phyloP scores from a whole-genome alignment of 2,797 vertebrate species.

The Halcyon chelicuti region DNA sequence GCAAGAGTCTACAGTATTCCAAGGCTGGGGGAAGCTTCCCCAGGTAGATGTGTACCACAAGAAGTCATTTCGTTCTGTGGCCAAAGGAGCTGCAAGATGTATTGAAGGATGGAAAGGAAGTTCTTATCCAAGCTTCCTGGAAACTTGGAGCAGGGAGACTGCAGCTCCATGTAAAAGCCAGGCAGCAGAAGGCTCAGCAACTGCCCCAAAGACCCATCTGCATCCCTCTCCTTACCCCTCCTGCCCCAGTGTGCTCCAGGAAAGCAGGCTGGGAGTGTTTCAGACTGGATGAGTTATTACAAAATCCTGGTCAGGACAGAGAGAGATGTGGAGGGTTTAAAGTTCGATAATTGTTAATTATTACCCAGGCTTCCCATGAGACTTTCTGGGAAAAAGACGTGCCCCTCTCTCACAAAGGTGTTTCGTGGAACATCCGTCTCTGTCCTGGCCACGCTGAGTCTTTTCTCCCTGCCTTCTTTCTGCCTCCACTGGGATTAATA shows the following conservation, averaged over 20 bases:
- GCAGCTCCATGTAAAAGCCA: not conserved
- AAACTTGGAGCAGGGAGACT: not conserved
- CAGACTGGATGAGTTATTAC: not conserved
- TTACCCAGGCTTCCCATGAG: conserved; percentile 17
- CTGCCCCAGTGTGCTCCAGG: not conserved
- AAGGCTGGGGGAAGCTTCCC: not conserved
- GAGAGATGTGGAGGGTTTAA: not conserved
- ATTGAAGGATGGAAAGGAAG: not conserved
- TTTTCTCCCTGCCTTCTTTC: conserved; percentile 18
- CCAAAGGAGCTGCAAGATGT: not conserved
- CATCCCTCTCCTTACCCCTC: not conserved
- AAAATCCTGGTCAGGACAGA: not conserved
- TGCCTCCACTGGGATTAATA: conserved; percentile 70
- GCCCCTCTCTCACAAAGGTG: conserved; percentile 11
- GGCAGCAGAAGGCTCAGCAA: not conserved
- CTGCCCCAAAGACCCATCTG: not conserved
- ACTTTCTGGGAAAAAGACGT: not conserved
- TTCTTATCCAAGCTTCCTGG: not conserved
- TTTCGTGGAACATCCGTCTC: conserved; percentile 19
- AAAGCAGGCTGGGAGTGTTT: not conserved
- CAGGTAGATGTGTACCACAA: not conserved
- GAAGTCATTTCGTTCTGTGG: not conserved
- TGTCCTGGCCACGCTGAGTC: not conserved
- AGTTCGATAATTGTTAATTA: conserved; percentile 48
- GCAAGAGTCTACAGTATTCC: not conserved